Evolutionary conservation across 2,797 vertebrate genomes (phyloP), one percentile per base, ranked within the genome.

Genomic region (Thaleichthys pacificus): DNA sequence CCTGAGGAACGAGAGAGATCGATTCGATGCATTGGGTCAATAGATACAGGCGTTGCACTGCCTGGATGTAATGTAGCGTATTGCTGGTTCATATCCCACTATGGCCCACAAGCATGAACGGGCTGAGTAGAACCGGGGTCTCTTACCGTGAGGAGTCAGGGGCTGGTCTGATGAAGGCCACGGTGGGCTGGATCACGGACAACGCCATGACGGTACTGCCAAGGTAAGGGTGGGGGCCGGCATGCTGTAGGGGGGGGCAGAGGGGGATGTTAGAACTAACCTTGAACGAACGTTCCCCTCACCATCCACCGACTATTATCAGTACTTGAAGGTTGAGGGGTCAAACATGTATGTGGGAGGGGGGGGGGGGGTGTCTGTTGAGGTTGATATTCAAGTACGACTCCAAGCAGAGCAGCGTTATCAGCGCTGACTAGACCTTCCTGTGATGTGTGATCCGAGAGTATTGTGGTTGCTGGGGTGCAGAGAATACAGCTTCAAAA

Each of bases 171-270:
- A 94, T 89, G 61, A 89, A 80, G n/a, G 94, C 95, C 85, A 94
- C 86, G 71, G 96, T 78, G 12, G 86, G 88, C 71, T 96, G 95
- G 70, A 96, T 84, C 75, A 94, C 28, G 30, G 93, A 83, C 75
- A 96, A 77, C 49, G 70, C 78, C 92, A 94, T 91, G 82, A 96
- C 89, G 0, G 81, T 60, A 75, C 94, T 95, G 66, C 96, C 95
- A 0, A 96, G 85, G 81, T 92, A 95, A 0, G 95, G 93, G 80
- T 97, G 96, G 79, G 88, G 91, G 51, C 95, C 95, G 78, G 95
- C 95, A 42, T 64, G 80, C 96, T 97, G 71, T 4, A 76, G 80
- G 85, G 47, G 8, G 42, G 22, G 0, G 64, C 64, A 66, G 21
- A 49, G 11, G n/a, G 32, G 6, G 32, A 5, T 35, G 32, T 35